Evolutionary conservation across 2,888 invertebrate species (phyloP), one percentile per base, ranked within the genome.

Genomic region (Scelioninae gen. 1): DNA sequence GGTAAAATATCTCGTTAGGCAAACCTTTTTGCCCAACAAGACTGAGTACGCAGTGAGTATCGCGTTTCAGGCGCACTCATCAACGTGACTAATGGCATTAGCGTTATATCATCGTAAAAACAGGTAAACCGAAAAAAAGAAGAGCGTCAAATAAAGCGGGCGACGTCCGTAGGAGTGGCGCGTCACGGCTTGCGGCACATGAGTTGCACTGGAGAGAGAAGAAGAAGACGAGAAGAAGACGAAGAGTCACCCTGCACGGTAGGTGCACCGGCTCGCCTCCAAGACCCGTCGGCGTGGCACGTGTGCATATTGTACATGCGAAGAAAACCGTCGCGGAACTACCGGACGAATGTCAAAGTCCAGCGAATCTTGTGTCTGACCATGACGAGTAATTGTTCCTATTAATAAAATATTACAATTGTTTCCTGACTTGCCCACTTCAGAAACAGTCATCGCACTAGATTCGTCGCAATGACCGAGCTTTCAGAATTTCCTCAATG

Each of bases 341-440:
- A 32, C 15, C 76, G 38, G 13, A 62, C 32, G 62, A 34, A 31
- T 45, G 23, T 32, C 32, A 62, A 51, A 53, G 16, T 34, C 72
- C 79, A 75, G 47, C 69, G 69, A 60, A 83, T 76, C 74, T 75
- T 87, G 89, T 89, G 88, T 87, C 88, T 86, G 86, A 88, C 72
- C 79, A 43, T 66, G 47, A 66, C 87, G 77, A 38, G 51, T 74
- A 86, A 90, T 89, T 89, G 88, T 88, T 86, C 87, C 88, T 88
- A 89, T 90, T 90, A 90, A 89, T 89, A 89, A 88, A 75, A 83
- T 85, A 58, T 79, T 89, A 90, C 87, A 85, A 89, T 88, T 89
- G 91, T 90, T 91, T 92, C 91, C 91, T 89, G 91, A 89, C 90
- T 88, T 89, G 88, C 91, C 91, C 90, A 89, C 85, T 82, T 87